Conservation (phyloP, 2,113 vertebrate species). For the Vimba vimba region DNA sequence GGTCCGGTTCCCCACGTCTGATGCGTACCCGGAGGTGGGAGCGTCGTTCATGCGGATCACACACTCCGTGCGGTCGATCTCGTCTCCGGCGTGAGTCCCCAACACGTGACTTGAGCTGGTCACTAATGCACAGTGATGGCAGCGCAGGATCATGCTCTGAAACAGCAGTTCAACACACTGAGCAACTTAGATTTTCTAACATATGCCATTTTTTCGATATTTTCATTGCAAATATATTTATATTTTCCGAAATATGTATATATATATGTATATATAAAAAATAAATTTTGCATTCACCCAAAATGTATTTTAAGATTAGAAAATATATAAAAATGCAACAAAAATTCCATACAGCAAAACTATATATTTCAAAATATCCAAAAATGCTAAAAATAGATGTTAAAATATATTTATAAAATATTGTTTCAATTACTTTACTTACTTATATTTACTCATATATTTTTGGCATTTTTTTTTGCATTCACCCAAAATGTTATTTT, state of each 20-base stretch:
- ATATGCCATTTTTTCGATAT: too few relatives aligned
- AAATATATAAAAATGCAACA: too few relatives aligned
- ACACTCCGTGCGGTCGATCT: slow-evolving; percentile 87
- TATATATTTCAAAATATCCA: background rate
- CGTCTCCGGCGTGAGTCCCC: slow-evolving; percentile 79
- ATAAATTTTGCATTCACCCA: too few relatives aligned
- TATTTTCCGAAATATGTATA: too few relatives aligned
- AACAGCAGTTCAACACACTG: background rate
- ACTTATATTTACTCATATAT: too few relatives aligned
- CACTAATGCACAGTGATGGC: slow-evolving; percentile 86
- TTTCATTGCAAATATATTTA: too few relatives aligned
- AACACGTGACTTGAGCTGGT: slow-evolving; percentile 97
- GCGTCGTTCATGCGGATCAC: slow-evolving; percentile 98
- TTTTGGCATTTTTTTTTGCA: too few relatives aligned
- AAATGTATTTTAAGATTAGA: too few relatives aligned
- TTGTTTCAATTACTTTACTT: too few relatives aligned
- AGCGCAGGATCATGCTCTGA: slow-evolving; percentile 86
- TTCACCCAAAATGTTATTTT: too few relatives aligned
- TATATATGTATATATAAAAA: too few relatives aligned
- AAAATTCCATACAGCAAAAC: background rate
- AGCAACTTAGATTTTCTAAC: too few relatives aligned
- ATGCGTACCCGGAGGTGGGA: slow-evolving; percentile 83
- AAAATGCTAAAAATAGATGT: background rate
- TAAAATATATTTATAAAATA: background rate
- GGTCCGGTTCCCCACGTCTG: slow-evolving; percentile 89